Base-by-base conservation (phyloP, 2,113 vertebrate species). In the Triplophysa rosa region DNA sequence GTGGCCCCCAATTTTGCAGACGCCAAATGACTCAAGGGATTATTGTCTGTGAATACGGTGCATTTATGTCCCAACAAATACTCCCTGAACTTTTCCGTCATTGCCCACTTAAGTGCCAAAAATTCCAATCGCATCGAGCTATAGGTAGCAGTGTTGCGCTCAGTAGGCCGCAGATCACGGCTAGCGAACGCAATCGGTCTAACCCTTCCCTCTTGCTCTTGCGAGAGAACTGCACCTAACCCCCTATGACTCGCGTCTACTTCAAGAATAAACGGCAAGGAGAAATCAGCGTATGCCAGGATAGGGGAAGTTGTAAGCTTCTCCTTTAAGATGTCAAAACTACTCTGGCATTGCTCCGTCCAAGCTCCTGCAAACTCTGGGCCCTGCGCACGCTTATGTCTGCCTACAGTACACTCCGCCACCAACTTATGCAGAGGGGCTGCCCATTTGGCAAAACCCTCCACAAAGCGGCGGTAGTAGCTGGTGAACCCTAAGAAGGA, bases 31-130 rank as follows among this genome's bases (percentile, higher is more conserved):
- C 58, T 52, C 6, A 81, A 16, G 1, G 69, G 79, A 45, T 84
- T 84, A 16, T 76, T 75, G 7, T 82, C 63, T 0, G 68, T 71
- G 5, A 29, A 52, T 1, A 80, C 54, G 4, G 42, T 54, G 8
- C 73, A 84, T 33, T 70, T 70, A 1, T 7, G 12, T 4, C 73
- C 70, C 33, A 70, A 7, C n/a, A 77, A 52, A 45, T 84, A 77
- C 17, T 84, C 79, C 21, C 58, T 7, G n/a, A 77, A 84, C 29
- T 79, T 83, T 74, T 83, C 47, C 3, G 49, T 68, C 1, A 69
- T 54, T 9, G 64, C 49, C 80, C 47, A 79, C 33, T 82, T 82
- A 8, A 82, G 52, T 6, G 24, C 67, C 8, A 83, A 26, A 7
- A 76, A 61, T 11, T 81, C 64, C 2, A 78, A 11, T 17, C 74